Conservation (phyloP, 2,113 vertebrate genomes). For the Larimichthys polyactis region DNA sequence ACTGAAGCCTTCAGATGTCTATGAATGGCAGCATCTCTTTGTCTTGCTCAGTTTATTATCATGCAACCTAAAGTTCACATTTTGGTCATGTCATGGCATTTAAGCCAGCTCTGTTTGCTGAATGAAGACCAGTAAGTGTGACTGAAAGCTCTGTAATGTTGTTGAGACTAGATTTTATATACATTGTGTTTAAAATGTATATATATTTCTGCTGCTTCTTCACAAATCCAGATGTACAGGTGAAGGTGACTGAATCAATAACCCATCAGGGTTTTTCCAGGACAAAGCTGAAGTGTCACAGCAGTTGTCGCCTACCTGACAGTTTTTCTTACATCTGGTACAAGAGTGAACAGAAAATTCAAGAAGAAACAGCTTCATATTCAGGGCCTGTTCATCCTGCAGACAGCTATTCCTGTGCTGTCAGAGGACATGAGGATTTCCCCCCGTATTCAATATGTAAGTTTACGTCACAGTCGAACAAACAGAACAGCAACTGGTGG, state of each 20-base stretch:
- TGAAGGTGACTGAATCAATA: not conserved
- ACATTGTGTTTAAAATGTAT: not conserved
- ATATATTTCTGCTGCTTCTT: not conserved
- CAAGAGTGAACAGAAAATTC: not conserved
- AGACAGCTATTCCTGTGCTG: conserved; percentile 20
- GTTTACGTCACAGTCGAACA: not conserved
- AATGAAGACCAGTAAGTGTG: not conserved
- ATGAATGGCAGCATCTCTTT: no score
- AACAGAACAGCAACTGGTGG: not conserved
- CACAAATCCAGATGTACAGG: not conserved
- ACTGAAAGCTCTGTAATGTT: not conserved
- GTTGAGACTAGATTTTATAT: not conserved
- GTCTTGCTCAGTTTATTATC: no score
- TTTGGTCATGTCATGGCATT: not conserved
- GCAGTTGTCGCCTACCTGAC: not conserved
- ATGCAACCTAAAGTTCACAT: not conserved
- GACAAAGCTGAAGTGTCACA: conserved; percentile 6
- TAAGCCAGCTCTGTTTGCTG: not conserved
- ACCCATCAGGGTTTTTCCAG: not conserved
- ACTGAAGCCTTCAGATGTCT: not conserved
- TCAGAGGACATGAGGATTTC: not conserved
- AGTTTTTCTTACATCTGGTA: conserved; percentile 13
- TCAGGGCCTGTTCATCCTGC: accelerated
- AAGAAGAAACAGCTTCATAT: no score
- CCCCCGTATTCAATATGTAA: conserved; percentile 1